phyloP scores from a whole-genome alignment of 2,888 invertebrate genomes.

The Dromius quadrimaculatus region DNA sequence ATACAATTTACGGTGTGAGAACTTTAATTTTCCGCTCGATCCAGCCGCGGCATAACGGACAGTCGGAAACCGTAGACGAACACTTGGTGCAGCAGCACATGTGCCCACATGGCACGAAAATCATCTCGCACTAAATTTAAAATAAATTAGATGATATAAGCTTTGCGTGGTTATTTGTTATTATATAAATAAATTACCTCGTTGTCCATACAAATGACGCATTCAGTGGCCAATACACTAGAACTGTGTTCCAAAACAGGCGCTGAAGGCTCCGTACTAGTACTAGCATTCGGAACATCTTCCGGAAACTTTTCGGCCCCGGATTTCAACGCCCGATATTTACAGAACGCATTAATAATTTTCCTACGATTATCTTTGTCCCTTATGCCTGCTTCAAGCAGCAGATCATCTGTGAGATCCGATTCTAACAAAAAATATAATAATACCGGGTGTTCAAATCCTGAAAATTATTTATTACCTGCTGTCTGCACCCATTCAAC shows the following conservation, averaged over 20 bases:
- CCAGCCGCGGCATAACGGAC: conserved; percentile 83
- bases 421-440: conserved; percentile 58
- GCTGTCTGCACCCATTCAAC: conserved; percentile 72
- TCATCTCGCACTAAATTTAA: conserved; percentile 76
- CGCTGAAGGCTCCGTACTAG: conserved; percentile 61
- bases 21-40: conserved; percentile 80
- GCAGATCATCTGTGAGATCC: conserved; percentile 70
- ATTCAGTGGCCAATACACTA: conserved; percentile 72
- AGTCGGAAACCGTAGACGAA: conserved; percentile 72
- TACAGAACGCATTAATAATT: conserved; percentile 74
- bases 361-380: conserved; percentile 71
- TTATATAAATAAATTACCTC: conserved; percentile 66
- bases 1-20: conserved; percentile 68
- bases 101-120: conserved; percentile 90
- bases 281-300: conserved; percentile 61
- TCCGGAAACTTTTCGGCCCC: conserved; percentile 6
- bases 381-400: conserved; percentile 72
- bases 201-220: conserved; percentile 86
- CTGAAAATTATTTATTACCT: conserved; percentile 60
- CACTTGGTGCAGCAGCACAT: conserved; percentile 84
- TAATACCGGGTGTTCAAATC: background rate
- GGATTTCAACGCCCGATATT: conserved; percentile 67
- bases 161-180: background rate
- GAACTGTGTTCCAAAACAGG: conserved; percentile 54
- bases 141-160: conserved; percentile 21